These are phyloP conservation scores for Agrotis clavis DNA, from an alignment of 2,888 invertebrate species.

Conservation along the genomic window DNA sequence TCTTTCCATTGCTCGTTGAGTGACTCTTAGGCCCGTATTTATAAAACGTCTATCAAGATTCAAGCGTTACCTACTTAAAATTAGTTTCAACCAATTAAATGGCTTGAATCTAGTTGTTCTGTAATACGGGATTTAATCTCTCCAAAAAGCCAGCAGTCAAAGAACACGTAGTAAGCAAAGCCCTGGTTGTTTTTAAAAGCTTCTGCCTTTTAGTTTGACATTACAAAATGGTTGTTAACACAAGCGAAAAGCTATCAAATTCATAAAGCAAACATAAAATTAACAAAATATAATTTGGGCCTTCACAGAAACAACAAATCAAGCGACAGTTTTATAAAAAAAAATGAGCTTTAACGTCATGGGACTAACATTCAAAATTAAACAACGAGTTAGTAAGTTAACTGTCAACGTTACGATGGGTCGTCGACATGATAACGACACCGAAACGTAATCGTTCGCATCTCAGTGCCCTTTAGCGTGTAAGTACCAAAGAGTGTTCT, in stretches of 20 bases:
- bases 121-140: too few species aligned
- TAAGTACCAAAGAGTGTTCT: conserved; percentile 66
- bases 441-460: conserved; percentile 57
- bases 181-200: too few species aligned
- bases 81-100: too few species aligned
- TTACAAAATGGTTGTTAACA: neutral
- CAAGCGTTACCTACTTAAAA: too few species aligned
- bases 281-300: conserved; percentile 27
- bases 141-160: too few species aligned
- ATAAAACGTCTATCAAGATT: too few species aligned
- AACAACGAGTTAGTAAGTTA: conserved; percentile 22
- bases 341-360: neutral
- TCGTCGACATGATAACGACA: conserved; percentile 43
- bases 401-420: conserved; percentile 38
- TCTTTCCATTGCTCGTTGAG: too few species aligned
- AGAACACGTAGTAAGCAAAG: too few species aligned
- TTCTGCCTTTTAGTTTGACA: neutral
- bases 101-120: too few species aligned
- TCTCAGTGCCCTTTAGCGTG: conserved; percentile 59
- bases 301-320: conserved; percentile 18
- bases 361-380: neutral
- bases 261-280: neutral
- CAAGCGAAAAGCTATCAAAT: neutral
- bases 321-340: neutral
- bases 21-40: too few species aligned